Evolutionary conservation across 2,113 vertebrate genomes (phyloP).

Genomic region (Ochotona princeps): DNA sequence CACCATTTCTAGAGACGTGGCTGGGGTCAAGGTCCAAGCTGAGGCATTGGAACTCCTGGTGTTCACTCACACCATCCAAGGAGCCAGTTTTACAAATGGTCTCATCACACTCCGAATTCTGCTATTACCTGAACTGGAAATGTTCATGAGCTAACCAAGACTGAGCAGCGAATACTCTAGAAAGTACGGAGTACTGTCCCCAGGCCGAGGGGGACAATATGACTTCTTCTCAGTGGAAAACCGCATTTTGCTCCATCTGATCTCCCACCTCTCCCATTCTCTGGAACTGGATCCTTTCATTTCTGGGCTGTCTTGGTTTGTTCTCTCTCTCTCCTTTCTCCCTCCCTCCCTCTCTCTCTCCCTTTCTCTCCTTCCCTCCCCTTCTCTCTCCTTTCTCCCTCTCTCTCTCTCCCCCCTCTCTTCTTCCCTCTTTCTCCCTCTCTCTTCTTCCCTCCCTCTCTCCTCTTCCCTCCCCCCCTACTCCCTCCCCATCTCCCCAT

Average conservation of each 20-base stretch:
- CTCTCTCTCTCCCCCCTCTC: too few relatives aligned
- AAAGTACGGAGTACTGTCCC: neutral
- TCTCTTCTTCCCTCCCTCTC: too few relatives aligned
- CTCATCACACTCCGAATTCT: neutral
- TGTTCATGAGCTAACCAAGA: neutral
- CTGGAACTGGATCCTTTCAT: neutral
- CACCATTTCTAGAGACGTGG: neutral
- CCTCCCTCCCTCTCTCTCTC: too few relatives aligned
- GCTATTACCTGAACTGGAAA: neutral
- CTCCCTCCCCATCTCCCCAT: neutral
- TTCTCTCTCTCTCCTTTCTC: too few relatives aligned
- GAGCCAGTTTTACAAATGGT: neutral
- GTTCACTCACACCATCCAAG: neutral
- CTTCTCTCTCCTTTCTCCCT: too few relatives aligned
- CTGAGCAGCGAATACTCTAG: neutral
- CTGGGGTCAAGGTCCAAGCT: neutral
- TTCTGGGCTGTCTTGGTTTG: too few relatives aligned
- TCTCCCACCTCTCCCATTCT: neutral
- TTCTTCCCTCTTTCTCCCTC: too few relatives aligned
- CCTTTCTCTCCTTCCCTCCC: too few relatives aligned
- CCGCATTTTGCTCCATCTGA: neutral
- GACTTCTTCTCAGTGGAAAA: neutral
- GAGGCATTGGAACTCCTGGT: neutral
- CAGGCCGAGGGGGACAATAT: neutral
- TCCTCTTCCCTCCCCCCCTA: too few relatives aligned